Base-by-base conservation (phyloP, 1,140 invertebrate species). In the Drosophila mauritiana region DNA sequence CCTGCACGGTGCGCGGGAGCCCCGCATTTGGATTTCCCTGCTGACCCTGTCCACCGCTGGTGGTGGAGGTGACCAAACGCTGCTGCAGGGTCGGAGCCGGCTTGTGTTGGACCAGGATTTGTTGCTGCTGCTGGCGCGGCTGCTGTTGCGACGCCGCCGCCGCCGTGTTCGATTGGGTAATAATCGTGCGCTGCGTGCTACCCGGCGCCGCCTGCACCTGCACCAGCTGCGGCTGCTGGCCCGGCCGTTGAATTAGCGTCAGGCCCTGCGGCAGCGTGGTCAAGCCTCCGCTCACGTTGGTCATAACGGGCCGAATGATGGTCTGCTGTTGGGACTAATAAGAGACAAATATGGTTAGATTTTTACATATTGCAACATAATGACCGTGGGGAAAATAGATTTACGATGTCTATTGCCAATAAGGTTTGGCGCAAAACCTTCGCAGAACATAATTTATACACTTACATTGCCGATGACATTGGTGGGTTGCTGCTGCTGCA, bases 1-100 rank as follows among this genome's bases (percentile, higher is more conserved):
- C 72, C 69, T 93, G 93, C 11, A 93, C 91, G 17, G 93, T 93
- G 63, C 84, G 80, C 0, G 77, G 64, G 48, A 81, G 77, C 4
- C 67, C 68, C 5, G 82, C 61, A 59, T 80, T 77, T 8, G 72
- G 39, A 37, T 62, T 75, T 11, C 59, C 62, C 17, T 58, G 64
- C 36, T 91, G 82, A 4, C 62, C 55, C 56, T 85, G 85, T n/a
- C 81, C 86, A 53, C 92, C 27, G 82, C 91, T 79, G 64, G 67
- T 84, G 68, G 90, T 82, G 80, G 83, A 80, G 51, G 91, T 93
- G 65, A 93, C 90, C 63, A 92, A 69, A 55, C 77, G 91, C 76
- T 89, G 90, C 78, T 92, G 92, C 54, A 92, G 73, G 51, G 85
- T 73, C 77, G 91, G 92, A 52, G 85, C 69, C 77, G 91, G 92